Base-by-base conservation (phyloP, 2,797 vertebrate genomes). In the Nannoperca obscura region DNA sequence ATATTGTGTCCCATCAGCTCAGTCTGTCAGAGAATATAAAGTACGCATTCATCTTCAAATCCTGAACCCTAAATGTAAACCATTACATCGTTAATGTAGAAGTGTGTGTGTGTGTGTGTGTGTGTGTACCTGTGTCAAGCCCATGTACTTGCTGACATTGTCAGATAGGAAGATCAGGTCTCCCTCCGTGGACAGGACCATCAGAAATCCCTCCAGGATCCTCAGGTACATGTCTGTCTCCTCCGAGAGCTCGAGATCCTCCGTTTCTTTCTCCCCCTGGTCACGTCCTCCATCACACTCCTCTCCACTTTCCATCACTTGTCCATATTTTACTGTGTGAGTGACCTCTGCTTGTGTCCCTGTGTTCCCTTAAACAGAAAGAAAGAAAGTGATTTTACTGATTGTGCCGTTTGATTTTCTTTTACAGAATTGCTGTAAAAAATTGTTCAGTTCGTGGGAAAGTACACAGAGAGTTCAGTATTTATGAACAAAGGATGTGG, bases 1-100 rank as follows among this genome's bases (percentile, higher is more conserved):
- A 99, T 94, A 82, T 96, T 99, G 95, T 98, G 97, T 84, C 98
- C 98, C 69, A 97, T 99, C 92, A 99, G 92, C 86, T 99, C 98
- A 85, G 97, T 97, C 98, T 99, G 93, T 77, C 85, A 65, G 13
- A 79, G 50, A 74, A 50, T 5, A 75, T 14, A 46, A 30, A 54
- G 10, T 1, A 13, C 2, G 49, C 7, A 7, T 50, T 63, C 0
- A 64, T 20, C 12, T 64, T 55, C 36, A 36, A 44, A 53, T 50
- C 27, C 5, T 44, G 7, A 73, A 71, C 47, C 72, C 9, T 60
- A 38, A 38, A 32, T 20, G 15, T 27, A 30, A 8, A 66, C 1
- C 20, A 38, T 55, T 42, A 27, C 0, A 20, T 20, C 2, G 5
- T 44, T 46, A 2, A 12, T 44, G 8, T 22, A 40, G 1, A 38